Evolutionary conservation across 2,888 invertebrate species (phyloP).

Genomic region (Steinernema hermaphroditum): DNA sequence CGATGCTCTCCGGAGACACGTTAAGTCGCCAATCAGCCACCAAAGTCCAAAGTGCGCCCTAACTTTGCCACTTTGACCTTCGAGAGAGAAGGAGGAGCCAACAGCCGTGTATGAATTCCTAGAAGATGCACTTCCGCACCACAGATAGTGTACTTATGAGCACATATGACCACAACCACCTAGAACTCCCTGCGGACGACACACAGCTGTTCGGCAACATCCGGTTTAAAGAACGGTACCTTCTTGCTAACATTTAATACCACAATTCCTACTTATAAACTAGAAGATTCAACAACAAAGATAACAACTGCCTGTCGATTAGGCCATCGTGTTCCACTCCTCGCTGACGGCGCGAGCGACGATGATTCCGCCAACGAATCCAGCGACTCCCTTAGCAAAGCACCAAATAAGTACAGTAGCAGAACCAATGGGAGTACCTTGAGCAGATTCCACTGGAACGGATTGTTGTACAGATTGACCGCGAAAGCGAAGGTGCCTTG

Average conservation of each 20-base stretch:
- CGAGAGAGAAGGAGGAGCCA: too few relatives aligned
- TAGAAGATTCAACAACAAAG: background rate
- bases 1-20: too few relatives aligned
- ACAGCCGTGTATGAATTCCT: too few relatives aligned
- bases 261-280: background rate
- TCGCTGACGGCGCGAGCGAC: conserved; percentile 10
- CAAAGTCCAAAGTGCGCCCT: conserved; percentile 3
- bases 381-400: background rate
- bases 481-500: conserved; percentile 4
- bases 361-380: conserved; percentile 6
- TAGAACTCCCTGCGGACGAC: too few relatives aligned
- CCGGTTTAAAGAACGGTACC: too few relatives aligned
- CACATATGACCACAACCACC: too few relatives aligned
- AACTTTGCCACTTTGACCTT: conserved; percentile 12
- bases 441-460: conserved; percentile 24
- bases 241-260: background rate
- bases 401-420: background rate
- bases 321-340: conserved; percentile 1
- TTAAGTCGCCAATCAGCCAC: background rate
- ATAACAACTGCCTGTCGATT: background rate
- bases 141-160: too few relatives aligned
- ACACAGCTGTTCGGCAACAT: too few relatives aligned
- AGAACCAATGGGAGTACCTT: background rate
- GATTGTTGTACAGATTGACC: conserved; percentile 33
- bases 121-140: too few relatives aligned